phyloP scores from a whole-genome alignment of 2,113 vertebrate genomes.

The Myotis lucifugus region DNA sequence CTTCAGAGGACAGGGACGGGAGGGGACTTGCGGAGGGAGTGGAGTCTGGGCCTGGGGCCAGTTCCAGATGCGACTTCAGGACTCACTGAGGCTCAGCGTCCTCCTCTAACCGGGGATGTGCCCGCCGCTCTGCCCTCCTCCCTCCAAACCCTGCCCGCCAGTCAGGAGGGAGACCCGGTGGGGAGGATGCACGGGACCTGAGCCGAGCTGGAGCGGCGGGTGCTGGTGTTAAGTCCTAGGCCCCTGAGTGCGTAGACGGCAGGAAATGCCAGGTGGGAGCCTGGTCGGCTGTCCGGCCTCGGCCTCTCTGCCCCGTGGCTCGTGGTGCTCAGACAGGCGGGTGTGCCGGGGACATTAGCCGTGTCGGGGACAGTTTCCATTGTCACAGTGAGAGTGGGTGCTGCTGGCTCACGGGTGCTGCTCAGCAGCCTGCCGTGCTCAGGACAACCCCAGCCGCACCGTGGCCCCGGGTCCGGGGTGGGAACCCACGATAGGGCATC shows the following conservation, averaged over 20 bases:
- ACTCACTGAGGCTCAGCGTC: fast-evolving
- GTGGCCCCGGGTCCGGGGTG: neutral
- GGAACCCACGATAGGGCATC: fast-evolving
- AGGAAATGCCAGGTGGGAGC: fast-evolving
- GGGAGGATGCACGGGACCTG: fast-evolving
- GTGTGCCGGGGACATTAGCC: neutral
- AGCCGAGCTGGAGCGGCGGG: fast-evolving
- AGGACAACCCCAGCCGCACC: fast-evolving
- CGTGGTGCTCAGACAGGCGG: neutral
- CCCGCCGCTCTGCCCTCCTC: fast-evolving
- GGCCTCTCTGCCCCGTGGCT: too few species aligned
- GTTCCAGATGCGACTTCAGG: neutral
- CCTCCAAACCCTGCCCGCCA: fast-evolving
- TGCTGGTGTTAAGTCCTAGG: fast-evolving
- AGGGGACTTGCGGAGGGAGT: fast-evolving
- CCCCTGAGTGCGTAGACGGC: fast-evolving
- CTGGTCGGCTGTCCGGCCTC: fast-evolving
- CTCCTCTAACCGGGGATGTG: fast-evolving
- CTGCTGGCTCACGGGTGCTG: fast-evolving
- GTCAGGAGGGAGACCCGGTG: neutral
- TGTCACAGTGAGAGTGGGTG: neutral
- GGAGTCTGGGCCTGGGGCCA: neutral
- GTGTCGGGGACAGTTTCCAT: neutral
- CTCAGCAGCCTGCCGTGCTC: fast-evolving
- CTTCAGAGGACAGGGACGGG: fast-evolving